Conservation (phyloP, 2,113 vertebrate species). For the Heterochromis multidens region DNA sequence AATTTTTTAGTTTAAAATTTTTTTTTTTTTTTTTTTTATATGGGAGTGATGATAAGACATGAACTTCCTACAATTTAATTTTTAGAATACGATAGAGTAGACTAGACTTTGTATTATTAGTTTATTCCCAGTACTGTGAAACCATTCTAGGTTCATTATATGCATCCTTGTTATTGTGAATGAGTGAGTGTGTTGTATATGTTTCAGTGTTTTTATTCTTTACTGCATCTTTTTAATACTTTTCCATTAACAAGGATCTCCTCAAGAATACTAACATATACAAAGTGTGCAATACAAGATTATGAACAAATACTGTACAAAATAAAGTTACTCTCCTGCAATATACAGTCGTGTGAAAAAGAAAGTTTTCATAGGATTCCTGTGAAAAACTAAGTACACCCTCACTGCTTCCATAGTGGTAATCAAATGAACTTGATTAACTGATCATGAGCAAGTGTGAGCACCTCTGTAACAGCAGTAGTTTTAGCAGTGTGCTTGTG, state of each 20-base stretch:
- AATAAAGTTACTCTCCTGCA: background rate
- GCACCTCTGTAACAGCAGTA: background rate
- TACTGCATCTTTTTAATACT: background rate
- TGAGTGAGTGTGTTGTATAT: background rate
- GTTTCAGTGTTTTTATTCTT: background rate
- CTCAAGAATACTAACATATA: background rate
- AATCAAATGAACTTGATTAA: background rate
- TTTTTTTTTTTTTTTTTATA: slow-evolving; percentile 14
- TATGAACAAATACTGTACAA: background rate
- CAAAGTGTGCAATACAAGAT: background rate
- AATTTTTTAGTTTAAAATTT: no score
- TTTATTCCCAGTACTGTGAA: background rate
- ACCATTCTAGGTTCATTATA: background rate
- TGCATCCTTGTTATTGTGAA: background rate
- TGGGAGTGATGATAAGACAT: background rate
- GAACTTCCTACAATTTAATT: background rate
- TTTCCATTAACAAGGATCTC: background rate
- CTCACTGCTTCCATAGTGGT: background rate
- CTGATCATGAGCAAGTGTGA: background rate
- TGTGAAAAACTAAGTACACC: background rate
- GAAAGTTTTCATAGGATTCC: background rate
- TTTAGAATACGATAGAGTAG: background rate
- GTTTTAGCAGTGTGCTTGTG: background rate
- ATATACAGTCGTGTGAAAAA: background rate
- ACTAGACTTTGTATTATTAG: background rate